Base-by-base conservation (phyloP, 2,113 vertebrate species). In the Odocoileus virginianus region DNA sequence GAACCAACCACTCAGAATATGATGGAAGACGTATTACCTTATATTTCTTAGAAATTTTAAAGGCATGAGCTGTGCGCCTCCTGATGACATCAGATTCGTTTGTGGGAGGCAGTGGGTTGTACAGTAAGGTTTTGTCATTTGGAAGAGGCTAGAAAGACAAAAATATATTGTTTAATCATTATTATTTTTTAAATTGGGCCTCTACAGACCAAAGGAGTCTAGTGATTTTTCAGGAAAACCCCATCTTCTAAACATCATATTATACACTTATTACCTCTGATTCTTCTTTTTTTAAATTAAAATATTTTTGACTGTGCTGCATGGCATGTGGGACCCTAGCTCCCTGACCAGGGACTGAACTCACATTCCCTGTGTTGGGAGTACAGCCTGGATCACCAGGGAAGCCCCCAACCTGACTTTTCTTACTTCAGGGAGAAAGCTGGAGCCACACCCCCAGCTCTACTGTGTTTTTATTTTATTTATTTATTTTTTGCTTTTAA, bases 11-110 rank as follows among this genome's bases (percentile, higher is more conserved):
- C 45, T 36, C 25, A 94, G 74, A 86, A 74, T 40, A 92, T 43
- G 86, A 79, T 10, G 33, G 3, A 89, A 43, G 12, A 67, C 30
- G 15, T 88, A 97, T 67, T 98, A 99, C 99, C 99, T 99, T 99
- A 97, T 99, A 99, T 92, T 97, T 99, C 98, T 99, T 99, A 98
- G 99, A 99, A 92, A 99, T 99, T 99, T 99, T 99, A 98, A 99
- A 99, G 57, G 99, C 99, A 6, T 99, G 99, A 58, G 98, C 98
- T 19, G 99, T 98, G 82, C 95, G 87, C 60, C 96, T 97, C 95
- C 99, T 98, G 91, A 99, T 98, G 0, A 95, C 93, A 97, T 99
- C 99, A 0, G 99, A 98, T n/a, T 99, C 98, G 90, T 98, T 99
- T 78, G 97, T 99, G 78, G 99, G 99, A 25, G 98, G 98, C 97